Evolutionary conservation across 2,888 invertebrate genomes (phyloP), one percentile per base, ranked within the genome.

Genomic region (Meteorus colon): DNA sequence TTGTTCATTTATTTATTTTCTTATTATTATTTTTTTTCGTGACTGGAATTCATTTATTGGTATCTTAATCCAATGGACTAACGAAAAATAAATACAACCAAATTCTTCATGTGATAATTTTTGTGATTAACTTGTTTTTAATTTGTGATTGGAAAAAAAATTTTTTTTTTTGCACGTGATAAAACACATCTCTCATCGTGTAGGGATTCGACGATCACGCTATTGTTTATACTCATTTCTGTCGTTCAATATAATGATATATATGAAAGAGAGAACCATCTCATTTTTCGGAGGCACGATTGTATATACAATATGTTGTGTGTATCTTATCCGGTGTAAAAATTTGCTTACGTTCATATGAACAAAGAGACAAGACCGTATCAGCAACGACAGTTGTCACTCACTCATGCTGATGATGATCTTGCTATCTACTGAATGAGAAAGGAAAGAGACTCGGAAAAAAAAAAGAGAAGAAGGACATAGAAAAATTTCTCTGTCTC

Each of bases 311-410:
- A 29, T 16, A n/a, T n/a, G 31, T 48, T 48, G 6, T 48, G 48
- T n/a, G 81, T 85, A 84, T 87, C 87, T 88, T 86, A 87, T 87
- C 86, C 86, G 82, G 84, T 82, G 82, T 83, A 86, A 87, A 88
- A 86, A 87, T 87, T 85, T 85, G 88, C 88, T 87, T 86, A 86
- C 86, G 83, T 73, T 55, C 24, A 24, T 55, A 19, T 19, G 55
- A 55, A 55, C 55, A 55, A 55, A 55, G 55, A 55, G 19, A 19
- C 55, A 55, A 24, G 48, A 48, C 48, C 16, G 16, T 19, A 55
- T 55, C 55, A 55, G 19, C 55, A 55, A 55, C 19, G 55, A 55
- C 55, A 55, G 19, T 55, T 19, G 55, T 55, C 55, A 55, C 55
- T 55, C 55, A 19, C 48, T 55, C 55, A 55, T n/a, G 4, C 16